Conservation (phyloP, 2,113 vertebrate genomes). For the Gallinago paraguaiae region DNA sequence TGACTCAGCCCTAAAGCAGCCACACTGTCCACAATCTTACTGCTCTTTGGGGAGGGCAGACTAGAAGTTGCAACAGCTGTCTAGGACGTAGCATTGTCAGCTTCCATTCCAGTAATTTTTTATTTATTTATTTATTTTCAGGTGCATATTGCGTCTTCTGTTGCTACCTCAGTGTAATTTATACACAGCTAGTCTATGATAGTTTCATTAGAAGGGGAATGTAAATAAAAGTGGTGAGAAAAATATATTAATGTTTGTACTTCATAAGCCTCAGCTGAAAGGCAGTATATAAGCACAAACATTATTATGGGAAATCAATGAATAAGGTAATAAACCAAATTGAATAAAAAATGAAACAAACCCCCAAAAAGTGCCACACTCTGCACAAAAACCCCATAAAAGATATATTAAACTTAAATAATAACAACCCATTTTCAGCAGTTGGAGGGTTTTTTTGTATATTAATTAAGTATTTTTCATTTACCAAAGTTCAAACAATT, state of each 20-base stretch:
- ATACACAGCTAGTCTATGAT: background rate
- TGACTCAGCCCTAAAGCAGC: background rate
- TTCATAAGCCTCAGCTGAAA: slow-evolving; percentile 2
- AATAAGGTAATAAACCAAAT: slow-evolving; percentile 49
- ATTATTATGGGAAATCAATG: slow-evolving; percentile 53
- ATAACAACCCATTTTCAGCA: background rate
- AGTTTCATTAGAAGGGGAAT: slow-evolving; percentile 15
- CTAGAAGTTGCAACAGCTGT: background rate
- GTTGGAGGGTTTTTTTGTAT: background rate
- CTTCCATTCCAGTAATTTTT: background rate
- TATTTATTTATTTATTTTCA: background rate
- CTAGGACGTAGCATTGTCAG: background rate
- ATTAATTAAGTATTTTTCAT: slow-evolving; percentile 30
- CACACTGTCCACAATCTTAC: background rate
- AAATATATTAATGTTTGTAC: slow-evolving; percentile 24
- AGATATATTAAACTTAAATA: slow-evolving; percentile 1
- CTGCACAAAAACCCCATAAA: background rate
- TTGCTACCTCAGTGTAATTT: background rate
- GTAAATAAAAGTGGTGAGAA: slow-evolving; percentile 40
- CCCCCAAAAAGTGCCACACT: background rate
- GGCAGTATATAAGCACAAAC: slow-evolving; percentile 28
- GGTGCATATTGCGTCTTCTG: background rate
- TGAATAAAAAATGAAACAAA: background rate
- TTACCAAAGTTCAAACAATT: slow-evolving; percentile 57
- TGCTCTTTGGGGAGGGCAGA: background rate